Base-by-base conservation (phyloP, 2,888 invertebrate species). In the Litoditis marina region DNA sequence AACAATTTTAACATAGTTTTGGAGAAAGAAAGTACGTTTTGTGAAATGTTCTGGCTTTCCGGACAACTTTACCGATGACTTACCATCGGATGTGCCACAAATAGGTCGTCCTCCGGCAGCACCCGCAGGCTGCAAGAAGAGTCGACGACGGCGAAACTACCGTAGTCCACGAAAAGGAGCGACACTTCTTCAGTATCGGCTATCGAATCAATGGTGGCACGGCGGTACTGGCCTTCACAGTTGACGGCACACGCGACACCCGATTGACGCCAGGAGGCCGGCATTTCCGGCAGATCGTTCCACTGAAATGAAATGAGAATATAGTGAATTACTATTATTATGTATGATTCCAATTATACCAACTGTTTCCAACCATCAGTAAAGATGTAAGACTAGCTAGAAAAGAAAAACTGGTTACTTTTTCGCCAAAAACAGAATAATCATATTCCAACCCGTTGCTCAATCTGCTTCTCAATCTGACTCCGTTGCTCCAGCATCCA, bases 221-320 rank as follows among this genome's bases (percentile, higher is more conserved):
- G 31, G 30, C 34, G 46, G 13, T 34, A 16, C 3, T 25, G 13
- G 22, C 13, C 5, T 7, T 31, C 7, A 27, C 13, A 5, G 2
- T 31, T 30, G 34, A 47, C 6, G n/a, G 47, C 47, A 47, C 47
- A 57, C n/a, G 57, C 57, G 16, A 34, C 34, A 22, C 49, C 57
- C 8, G 57, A 34, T 8, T 7, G 6, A 16, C 34, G 47, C 25
- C 11, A 2, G 3, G 19, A 22, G n/a, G 34, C 13, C 2, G 19
- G 22, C 4, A 57, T 32, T 7, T 3, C 1, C 6, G 57, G 57
- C n/a, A 57, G 27, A n/a, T 5, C n/a, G 25, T 47, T 19, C 57
- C 57, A 57, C 57, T 57, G 27, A 46, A 56, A 31, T 30, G 13
- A 46, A 2, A 46, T n/a, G n/a, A n/a, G n/a, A n/a, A n/a, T n/a